Conservation (phyloP, 92 coral and sea anemone species). For the Heteractis magnifica region DNA sequence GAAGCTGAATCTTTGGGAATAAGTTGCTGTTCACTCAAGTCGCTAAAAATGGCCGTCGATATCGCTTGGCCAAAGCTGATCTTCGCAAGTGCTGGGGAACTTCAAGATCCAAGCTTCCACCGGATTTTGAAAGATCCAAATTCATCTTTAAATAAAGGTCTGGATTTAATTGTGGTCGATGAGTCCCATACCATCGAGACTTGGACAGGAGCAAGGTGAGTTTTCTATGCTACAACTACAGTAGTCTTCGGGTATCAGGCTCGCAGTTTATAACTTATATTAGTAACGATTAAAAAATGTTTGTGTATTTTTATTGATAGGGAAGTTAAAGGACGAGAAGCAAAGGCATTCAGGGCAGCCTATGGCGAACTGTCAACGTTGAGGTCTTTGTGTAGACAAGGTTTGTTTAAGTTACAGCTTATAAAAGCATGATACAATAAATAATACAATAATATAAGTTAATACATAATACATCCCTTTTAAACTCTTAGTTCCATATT, state of each 20-base stretch:
- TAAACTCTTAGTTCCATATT: no score
- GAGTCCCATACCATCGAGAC: background rate
- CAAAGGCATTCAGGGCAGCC: conserved; percentile 29
- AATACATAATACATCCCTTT: no score
- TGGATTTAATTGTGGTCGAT: background rate
- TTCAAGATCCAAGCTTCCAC: background rate
- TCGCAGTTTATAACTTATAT: no score
- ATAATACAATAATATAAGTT: no score
- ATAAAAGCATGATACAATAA: no score
- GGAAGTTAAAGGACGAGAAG: background rate
- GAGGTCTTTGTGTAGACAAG: conserved; percentile 39
- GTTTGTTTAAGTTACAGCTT: no score
- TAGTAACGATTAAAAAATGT: no score
- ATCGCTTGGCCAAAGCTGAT: background rate
- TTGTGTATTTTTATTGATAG: background rate
- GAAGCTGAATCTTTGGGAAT: conserved; percentile 24
- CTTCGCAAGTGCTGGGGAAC: background rate
- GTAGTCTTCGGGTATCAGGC: no score
- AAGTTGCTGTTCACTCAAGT: background rate
- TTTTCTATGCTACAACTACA: background rate
- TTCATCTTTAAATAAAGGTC: background rate
- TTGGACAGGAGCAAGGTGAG: conserved; percentile 20
- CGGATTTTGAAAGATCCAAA: background rate
- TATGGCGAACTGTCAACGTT: conserved; percentile 34
- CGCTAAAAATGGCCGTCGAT: background rate